Conservation (phyloP, 2,797 vertebrate species). For the Microchirus variegatus region DNA sequence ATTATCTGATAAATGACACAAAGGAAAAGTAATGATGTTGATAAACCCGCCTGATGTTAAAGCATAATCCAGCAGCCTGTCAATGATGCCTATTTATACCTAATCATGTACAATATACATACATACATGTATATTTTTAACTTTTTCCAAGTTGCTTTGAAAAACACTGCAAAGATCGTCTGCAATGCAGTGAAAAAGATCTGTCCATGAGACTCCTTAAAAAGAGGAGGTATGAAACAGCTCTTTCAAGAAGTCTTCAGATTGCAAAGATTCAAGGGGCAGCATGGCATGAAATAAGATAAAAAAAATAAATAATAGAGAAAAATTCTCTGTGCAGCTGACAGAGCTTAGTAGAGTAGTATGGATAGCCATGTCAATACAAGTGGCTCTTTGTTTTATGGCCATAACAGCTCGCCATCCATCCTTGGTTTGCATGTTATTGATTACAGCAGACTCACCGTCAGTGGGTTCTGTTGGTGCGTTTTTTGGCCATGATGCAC, state of each 20-base stretch:
- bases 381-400: slow-evolving; percentile 74
- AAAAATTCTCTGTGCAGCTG: slow-evolving; percentile 34
- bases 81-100: neutral
- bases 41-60: too few relatives aligned
- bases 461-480: slow-evolving; percentile 69
- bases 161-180: neutral
- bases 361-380: slow-evolving; percentile 77
- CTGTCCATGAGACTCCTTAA: neutral
- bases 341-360: slow-evolving; percentile 64
- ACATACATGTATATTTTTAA: neutral
- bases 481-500: slow-evolving; percentile 44
- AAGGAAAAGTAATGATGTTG: too few relatives aligned
- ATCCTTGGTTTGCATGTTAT: slow-evolving; percentile 74
- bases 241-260: slow-evolving; percentile 7
- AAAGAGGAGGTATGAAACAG: slow-evolving; percentile 16
- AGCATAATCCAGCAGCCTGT: too few relatives aligned
- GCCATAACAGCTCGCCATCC: slow-evolving; percentile 73
- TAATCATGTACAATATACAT: neutral
- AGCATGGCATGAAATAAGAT: slow-evolving; percentile 31
- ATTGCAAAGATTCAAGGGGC: slow-evolving; percentile 2
- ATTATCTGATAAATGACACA: too few relatives aligned
- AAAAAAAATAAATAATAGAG: slow-evolving; percentile 18
- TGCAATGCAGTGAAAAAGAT: neutral
- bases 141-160: neutral
- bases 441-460: slow-evolving; percentile 71